phyloP scores from a whole-genome alignment of 1,140 invertebrate genomes.

The Pogonognathellus flavescens region DNA sequence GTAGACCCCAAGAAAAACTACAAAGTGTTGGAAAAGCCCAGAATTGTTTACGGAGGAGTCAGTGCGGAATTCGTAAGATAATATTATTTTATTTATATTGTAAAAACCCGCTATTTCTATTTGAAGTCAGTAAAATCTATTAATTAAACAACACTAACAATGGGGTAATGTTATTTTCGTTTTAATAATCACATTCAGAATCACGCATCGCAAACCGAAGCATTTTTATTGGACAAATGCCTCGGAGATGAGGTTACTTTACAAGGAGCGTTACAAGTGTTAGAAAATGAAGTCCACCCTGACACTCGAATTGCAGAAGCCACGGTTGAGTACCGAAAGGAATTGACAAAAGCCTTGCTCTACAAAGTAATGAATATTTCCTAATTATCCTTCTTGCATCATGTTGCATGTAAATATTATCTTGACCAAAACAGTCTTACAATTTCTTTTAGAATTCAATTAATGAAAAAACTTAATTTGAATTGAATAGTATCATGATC shows the following conservation, averaged over 20 bases:
- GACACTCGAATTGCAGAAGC: slow-evolving; percentile 77
- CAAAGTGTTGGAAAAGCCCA: slow-evolving; percentile 57
- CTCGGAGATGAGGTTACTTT: slow-evolving; percentile 72
- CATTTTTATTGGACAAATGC: slow-evolving; percentile 75
- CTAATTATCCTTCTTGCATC: no score
- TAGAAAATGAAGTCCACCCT: slow-evolving; percentile 77
- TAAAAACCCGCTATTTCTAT: no score
- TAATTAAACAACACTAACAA: no score
- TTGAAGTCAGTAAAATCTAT: no score
- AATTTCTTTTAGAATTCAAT: no score
- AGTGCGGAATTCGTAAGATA: slow-evolving; percentile 73
- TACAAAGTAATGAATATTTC: slow-evolving; percentile 85
- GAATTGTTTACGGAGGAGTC: slow-evolving; percentile 58
- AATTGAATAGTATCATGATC: no score
- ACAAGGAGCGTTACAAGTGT: slow-evolving; percentile 73
- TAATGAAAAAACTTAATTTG: no score
- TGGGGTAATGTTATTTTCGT: no score
- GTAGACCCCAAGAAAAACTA: slow-evolving; percentile 60
- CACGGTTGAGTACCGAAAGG: slow-evolving; percentile 76
- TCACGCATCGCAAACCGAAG: slow-evolving; percentile 79
- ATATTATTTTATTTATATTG: no score
- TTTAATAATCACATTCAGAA: no score
- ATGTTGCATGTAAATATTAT: no score
- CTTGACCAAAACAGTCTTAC: no score
- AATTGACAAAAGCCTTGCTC: slow-evolving; percentile 78